Base-by-base conservation (phyloP, 92 coral and sea anemone species). In the Umimayanthus kanabou region DNA sequence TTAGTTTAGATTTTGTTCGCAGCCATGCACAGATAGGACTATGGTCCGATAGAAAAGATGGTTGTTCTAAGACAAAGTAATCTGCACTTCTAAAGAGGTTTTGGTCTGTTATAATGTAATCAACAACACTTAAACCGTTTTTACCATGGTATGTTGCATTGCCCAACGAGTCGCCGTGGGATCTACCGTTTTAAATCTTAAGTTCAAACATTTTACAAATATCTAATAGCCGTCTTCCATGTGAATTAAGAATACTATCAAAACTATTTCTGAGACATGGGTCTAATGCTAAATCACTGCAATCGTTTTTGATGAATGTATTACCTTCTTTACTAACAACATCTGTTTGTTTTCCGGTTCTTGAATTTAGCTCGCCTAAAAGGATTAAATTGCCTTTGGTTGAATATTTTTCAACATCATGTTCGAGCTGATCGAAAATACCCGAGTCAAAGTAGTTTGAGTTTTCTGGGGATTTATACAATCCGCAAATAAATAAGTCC, bases 161-260 rank as follows among this genome's bases (percentile, higher is more conserved):
- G 16, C 89, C 91, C 58, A 88, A 77, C 2, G 90, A 88, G 76
- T 91, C 93, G 42, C 93, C 93, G 81, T 73, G 28, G 7, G 80
- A 64, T 91, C 93, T 91, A 25, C 89, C 89, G 66, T 91, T 91
- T 37, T 82, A 49, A 45, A 91, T 77, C 39, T 50, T 88, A 2
- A 88, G 89, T 8, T 90, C 90, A 45, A 85, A 78, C 40, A 47
- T 47, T 77, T 88, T 91, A 82, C 93, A 87, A 11, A 88, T 74
- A 45, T 82, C 89, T 15, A 91, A 66, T 47, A 91, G 66, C 76
- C 73, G 76, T 65, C 82, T 88, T 9, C 91, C 91, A 50, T 91
- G 37, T 33, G 37, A 33, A 33, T 33, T 33, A 33, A 40, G 28
- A 6, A 57, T 55, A 80, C 39, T 69, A 58, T 88, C 86, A 71